Conservation (phyloP, 2,797 vertebrate genomes). For the Gymnoscopelus microlampas region DNA sequence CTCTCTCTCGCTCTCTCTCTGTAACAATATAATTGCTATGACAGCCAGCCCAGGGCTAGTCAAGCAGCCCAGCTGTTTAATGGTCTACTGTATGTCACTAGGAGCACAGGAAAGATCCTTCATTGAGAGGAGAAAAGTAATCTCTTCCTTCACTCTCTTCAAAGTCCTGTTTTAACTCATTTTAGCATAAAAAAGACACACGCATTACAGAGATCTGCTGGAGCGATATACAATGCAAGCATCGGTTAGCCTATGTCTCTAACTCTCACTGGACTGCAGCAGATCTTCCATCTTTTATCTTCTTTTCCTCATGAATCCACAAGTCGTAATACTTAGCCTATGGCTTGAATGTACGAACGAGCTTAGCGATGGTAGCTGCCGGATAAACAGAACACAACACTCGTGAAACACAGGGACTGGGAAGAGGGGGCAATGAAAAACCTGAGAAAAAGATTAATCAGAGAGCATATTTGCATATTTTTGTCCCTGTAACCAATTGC, state of each 20-base stretch:
- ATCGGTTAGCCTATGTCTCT: slow-evolving; percentile 1
- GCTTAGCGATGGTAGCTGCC: slow-evolving; percentile 51
- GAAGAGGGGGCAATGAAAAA: slow-evolving; percentile 16
- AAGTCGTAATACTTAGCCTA: slow-evolving; percentile 24
- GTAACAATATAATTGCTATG: slow-evolving; percentile 82
- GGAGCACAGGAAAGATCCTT: slow-evolving; percentile 75
- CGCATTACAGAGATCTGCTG: neutral
- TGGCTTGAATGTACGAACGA: slow-evolving; percentile 28
- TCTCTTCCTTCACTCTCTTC: slow-evolving; percentile 10
- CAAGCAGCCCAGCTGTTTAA: slow-evolving; percentile 83
- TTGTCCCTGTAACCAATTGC: slow-evolving; percentile 50
- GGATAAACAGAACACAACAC: slow-evolving; percentile 45
- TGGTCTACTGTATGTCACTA: slow-evolving; percentile 74
- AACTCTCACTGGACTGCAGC: neutral
- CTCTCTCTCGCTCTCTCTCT: slow-evolving; percentile 31
- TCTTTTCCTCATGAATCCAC: slow-evolving; percentile 19
- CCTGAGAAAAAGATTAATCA: slow-evolving; percentile 58
- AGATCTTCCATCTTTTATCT: slow-evolving; percentile 15
- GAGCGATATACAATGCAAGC: slow-evolving; percentile 5
- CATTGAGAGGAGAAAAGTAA: slow-evolving; percentile 14
- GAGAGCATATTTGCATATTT: slow-evolving; percentile 60
- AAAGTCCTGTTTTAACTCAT: neutral
- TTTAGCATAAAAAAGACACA: slow-evolving; percentile 1
- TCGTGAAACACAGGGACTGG: too few relatives aligned
- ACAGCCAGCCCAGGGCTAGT: slow-evolving; percentile 75